phyloP scores from a whole-genome alignment of 2,888 invertebrate species.

The Stomorhina lunata region DNA sequence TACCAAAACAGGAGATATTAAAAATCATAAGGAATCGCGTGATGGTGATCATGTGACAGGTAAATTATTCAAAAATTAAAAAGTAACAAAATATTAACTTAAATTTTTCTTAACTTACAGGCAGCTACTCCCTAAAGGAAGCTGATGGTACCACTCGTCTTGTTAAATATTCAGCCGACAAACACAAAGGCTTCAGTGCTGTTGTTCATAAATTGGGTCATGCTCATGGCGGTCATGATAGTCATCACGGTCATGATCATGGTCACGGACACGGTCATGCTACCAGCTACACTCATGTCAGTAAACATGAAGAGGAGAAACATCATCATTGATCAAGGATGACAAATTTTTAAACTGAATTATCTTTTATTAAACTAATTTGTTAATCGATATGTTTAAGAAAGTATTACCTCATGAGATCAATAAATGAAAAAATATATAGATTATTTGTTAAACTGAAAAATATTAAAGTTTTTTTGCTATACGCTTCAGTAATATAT shows the following conservation, averaged over 20 bases:
- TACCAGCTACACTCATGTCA: neutral
- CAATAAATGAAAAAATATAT: no score
- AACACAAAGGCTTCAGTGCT: slow-evolving; percentile 45
- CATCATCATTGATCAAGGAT: neutral
- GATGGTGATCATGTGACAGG: slow-evolving; percentile 79
- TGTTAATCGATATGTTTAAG: no score
- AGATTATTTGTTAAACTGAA: no score
- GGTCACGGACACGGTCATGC: neutral
- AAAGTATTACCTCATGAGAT: no score
- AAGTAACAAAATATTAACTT: neutral
- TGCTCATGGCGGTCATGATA: slow-evolving; percentile 43
- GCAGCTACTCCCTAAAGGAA: slow-evolving; percentile 27
- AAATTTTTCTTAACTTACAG: neutral
- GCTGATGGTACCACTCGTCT: slow-evolving; percentile 31
- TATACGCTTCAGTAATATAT: no score
- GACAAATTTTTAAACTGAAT: neutral
- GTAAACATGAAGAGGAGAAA: neutral
- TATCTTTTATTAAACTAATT: no score
- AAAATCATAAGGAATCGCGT: slow-evolving; percentile 79
- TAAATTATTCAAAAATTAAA: neutral
- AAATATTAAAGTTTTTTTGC: neutral
- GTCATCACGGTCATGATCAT: slow-evolving; percentile 8
- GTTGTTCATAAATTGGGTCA: slow-evolving; percentile 33
- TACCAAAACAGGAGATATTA: slow-evolving; percentile 78
- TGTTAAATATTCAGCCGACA: slow-evolving; percentile 28